Conservation (phyloP, 2,888 invertebrate species). For the Griposia aprilina region DNA sequence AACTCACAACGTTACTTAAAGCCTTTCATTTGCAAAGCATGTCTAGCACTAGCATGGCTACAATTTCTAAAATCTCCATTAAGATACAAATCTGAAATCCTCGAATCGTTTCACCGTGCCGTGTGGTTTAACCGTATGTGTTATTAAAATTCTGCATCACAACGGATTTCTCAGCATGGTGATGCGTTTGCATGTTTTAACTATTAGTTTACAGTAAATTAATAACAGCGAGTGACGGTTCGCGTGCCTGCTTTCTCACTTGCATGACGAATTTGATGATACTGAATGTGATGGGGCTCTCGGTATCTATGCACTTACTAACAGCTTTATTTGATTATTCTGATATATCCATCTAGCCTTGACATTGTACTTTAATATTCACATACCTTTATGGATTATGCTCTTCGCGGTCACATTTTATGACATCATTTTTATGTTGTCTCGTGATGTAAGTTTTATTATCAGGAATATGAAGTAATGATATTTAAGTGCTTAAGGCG, state of each 20-base stretch:
- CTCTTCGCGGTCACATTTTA: constrained; percentile 57
- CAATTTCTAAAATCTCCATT: constrained; percentile 40
- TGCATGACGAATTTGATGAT: constrained; percentile 73
- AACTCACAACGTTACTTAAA: not conserved
- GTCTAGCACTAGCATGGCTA: constrained; percentile 29
- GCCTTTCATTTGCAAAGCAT: constrained; percentile 5
- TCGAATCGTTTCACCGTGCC: constrained; percentile 50
- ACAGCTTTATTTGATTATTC: constrained; percentile 34
- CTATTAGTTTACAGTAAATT: constrained; percentile 73
- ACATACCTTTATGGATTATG: constrained; percentile 38
- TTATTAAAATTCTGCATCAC: constrained; percentile 65
- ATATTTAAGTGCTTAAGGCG: constrained; percentile 47
- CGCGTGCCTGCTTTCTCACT: constrained; percentile 76
- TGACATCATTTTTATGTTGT: constrained; percentile 61
- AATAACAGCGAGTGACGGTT: constrained; percentile 75
- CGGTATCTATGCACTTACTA: constrained; percentile 10
- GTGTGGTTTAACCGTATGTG: constrained; percentile 48
- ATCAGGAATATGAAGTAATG: constrained; percentile 58
- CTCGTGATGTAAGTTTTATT: constrained; percentile 67
- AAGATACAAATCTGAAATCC: constrained; percentile 55
- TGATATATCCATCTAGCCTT: constrained; percentile 33
- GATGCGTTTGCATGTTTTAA: constrained; percentile 69
- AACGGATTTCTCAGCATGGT: constrained; percentile 62
- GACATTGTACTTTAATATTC: constrained; percentile 59
- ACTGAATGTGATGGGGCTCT: constrained; percentile 43